Conservation (phyloP, 92 coral and sea anemone species). For the Desmophyllum pertusum region DNA sequence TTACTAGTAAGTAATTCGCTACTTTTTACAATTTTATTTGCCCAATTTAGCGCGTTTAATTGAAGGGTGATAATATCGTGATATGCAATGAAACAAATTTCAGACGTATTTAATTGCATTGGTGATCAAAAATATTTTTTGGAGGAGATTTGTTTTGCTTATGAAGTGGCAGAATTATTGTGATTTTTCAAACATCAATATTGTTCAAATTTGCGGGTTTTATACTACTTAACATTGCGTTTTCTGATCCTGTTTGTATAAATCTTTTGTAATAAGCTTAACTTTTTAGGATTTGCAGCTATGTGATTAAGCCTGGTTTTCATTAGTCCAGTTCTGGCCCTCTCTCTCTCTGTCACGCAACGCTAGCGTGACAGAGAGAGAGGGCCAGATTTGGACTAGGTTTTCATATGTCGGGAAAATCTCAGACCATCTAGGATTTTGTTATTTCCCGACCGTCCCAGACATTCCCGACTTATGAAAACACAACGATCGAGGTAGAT, state of each 20-base stretch:
- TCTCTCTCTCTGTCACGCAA: no score
- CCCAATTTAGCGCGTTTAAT: background rate
- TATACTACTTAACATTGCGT: background rate
- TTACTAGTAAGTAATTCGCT: constrained; percentile 67
- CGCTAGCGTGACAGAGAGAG: no score
- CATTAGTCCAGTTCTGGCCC: no score
- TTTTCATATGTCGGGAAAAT: no score
- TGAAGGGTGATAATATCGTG: background rate
- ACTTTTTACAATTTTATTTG: background rate
- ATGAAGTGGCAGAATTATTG: background rate
- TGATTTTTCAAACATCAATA: background rate
- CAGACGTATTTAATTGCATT: background rate
- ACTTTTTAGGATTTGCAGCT: background rate
- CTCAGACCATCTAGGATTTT: no score
- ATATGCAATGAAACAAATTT: background rate
- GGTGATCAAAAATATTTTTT: background rate
- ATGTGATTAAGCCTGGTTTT: no score
- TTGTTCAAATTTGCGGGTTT: background rate
- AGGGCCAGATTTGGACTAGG: no score
- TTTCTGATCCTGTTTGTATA: background rate
- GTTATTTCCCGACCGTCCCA: no score
- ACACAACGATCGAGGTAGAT: no score
- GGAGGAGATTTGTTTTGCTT: background rate
- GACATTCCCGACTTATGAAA: no score
- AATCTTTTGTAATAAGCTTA: background rate